Evolutionary conservation across 1,140 invertebrate species (phyloP).

Genomic region (Portunus trituberculatus): DNA sequence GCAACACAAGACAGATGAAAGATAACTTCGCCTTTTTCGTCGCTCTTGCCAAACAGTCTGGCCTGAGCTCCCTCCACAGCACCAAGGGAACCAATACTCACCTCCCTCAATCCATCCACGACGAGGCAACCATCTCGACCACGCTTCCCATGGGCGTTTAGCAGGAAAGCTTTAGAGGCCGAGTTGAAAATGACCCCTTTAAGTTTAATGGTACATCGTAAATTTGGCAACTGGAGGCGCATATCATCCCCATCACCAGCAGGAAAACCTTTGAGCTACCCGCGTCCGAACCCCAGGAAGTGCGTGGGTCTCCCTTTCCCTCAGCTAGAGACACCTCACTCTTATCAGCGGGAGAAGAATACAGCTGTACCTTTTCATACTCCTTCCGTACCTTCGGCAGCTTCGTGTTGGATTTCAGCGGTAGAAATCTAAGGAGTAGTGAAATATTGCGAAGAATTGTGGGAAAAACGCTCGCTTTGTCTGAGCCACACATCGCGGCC

Average conservation of each 20-base stretch:
- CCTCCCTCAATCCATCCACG: background rate
- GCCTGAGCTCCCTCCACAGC: background rate
- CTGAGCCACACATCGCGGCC: slow-evolving; percentile 48
- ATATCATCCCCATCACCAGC: slow-evolving; percentile 72
- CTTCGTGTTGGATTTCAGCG: background rate
- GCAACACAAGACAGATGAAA: slow-evolving; percentile 66
- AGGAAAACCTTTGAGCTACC: slow-evolving; percentile 72
- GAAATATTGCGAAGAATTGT: slow-evolving; percentile 23
- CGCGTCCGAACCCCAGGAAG: slow-evolving; percentile 55
- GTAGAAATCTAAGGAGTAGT: background rate
- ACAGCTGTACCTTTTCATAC: background rate
- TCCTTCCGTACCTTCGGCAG: background rate
- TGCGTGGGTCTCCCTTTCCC: background rate
- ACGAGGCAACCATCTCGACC: slow-evolving; percentile 38
- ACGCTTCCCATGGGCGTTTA: slow-evolving; percentile 35
- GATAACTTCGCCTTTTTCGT: slow-evolving; percentile 53
- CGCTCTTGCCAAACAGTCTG: background rate
- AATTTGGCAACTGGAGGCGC: slow-evolving; percentile 74
- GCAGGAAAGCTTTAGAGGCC: slow-evolving; percentile 57
- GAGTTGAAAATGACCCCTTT: slow-evolving; percentile 74
- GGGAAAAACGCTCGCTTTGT: slow-evolving; percentile 36
- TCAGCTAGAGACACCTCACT: background rate
- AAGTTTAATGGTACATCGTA: slow-evolving; percentile 74
- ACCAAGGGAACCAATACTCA: background rate
- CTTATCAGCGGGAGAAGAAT: background rate